phyloP scores from a whole-genome alignment of 2,797 vertebrate genomes.

The Cuculus canorus region DNA sequence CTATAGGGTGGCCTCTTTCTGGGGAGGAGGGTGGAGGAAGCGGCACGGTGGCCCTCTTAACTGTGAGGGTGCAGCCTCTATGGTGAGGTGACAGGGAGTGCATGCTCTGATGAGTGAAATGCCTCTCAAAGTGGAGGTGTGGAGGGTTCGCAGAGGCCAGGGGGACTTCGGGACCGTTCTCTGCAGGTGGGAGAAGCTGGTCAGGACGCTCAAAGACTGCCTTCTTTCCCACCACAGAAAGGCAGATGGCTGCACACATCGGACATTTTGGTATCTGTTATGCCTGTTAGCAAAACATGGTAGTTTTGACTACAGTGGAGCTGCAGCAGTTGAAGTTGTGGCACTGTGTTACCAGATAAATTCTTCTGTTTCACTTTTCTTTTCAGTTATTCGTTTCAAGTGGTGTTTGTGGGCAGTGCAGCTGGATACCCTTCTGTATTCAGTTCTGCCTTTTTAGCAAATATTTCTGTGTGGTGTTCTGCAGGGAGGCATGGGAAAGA shows the following conservation, averaged over 20 bases:
- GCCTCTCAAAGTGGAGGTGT: accelerated
- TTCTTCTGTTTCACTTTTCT: background rate
- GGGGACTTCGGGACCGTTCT: no score
- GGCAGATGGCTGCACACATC: accelerated
- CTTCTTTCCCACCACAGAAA: no score
- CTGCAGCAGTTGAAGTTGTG: background rate
- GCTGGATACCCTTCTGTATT: background rate
- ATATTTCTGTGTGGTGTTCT: background rate
- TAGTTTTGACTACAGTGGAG: background rate
- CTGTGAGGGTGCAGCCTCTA: no score
- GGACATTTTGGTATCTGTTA: no score
- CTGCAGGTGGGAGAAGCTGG: no score
- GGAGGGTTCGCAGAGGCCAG: no score
- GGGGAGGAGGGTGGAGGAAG: accelerated
- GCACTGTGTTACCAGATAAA: background rate
- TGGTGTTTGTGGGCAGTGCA: slow-evolving; percentile 9
- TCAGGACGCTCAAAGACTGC: accelerated
- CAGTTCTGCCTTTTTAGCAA: background rate
- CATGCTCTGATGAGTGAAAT: accelerated
- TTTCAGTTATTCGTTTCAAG: background rate
- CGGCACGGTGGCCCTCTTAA: accelerated
- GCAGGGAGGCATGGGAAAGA: slow-evolving; percentile 76
- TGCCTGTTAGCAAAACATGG: background rate
- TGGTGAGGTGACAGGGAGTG: accelerated
- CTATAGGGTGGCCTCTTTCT: accelerated